phyloP scores from a whole-genome alignment of 2,113 vertebrate genomes.

The Sardina pilchardus region DNA sequence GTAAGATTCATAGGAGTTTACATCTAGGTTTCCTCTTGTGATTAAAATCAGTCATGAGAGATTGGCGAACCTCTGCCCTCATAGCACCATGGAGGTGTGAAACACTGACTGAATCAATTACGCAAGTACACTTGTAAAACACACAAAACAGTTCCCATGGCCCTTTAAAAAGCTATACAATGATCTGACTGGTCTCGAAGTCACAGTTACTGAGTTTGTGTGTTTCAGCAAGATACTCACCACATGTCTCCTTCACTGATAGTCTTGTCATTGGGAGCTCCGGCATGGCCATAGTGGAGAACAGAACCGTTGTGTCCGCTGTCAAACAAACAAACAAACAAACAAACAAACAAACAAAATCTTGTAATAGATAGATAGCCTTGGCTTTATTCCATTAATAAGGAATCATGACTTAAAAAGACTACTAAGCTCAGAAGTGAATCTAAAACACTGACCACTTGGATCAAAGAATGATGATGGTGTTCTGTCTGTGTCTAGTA shows the following conservation, averaged over 20 bases:
- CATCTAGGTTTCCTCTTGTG: not conserved
- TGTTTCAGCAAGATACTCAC: constrained; percentile 71
- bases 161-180: not conserved
- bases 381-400: not conserved
- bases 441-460: not conserved
- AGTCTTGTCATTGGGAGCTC: constrained; percentile 87
- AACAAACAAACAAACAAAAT: not conserved
- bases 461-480: not conserved
- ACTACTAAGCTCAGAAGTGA: not conserved
- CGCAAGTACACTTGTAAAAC: not conserved
- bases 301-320: constrained; percentile 86
- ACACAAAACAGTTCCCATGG: not conserved
- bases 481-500: too few relatives aligned
- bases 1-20: not conserved
- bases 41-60: not conserved
- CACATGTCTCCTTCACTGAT: constrained; percentile 89
- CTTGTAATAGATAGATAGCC: too few relatives aligned
- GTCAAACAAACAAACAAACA: not conserved
- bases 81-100: not conserved
- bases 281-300: constrained; percentile 84
- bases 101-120: too few relatives aligned
- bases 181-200: not conserved
- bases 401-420: not conserved
- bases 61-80: not conserved
- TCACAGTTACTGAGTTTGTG: not conserved